Percentiles rank a stretch among this genome's conserved stretches.
phyloP scores from a whole-genome alignment of 2,797 vertebrate species.

The Poeciliopsis gracilis region DNA sequence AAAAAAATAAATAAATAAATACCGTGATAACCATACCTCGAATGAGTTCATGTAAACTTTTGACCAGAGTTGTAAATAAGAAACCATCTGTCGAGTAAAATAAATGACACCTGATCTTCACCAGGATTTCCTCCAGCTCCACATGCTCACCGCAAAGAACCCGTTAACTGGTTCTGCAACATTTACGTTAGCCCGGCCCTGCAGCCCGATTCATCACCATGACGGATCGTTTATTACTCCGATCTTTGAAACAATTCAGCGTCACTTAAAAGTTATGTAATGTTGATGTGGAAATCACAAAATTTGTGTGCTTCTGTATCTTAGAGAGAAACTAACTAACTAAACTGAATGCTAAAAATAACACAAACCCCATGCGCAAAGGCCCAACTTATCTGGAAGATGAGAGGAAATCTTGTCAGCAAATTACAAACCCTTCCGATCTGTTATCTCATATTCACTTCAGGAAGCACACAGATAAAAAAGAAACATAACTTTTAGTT shows the following conservation, averaged over 20 bases:
- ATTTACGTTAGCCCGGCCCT: not conserved
- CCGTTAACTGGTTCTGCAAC: not conserved
- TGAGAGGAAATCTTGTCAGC: conserved; percentile 6
- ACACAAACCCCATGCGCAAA: not conserved
- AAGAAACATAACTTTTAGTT: not conserved
- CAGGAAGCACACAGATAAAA: conserved; percentile 20
- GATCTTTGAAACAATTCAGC: not conserved
- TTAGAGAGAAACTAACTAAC: not conserved
- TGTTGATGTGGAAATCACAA: not conserved
- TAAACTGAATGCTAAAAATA: not conserved
- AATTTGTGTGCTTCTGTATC: conserved; percentile 13
- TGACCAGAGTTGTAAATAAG: not conserved
- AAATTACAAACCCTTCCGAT: not conserved
- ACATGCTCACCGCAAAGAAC: not conserved
- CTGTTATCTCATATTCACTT: conserved; percentile 25
- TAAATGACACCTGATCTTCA: not conserved
- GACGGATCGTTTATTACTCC: no score
- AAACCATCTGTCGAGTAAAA: not conserved
- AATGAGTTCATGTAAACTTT: not conserved
- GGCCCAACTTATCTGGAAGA: conserved; percentile 20
- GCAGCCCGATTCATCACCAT: not conserved
- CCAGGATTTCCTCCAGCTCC: not conserved
- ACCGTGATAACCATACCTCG: not conserved
- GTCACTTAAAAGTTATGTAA: conserved; percentile 16
- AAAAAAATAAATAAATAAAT: not conserved